Base-by-base conservation (phyloP, 2,113 vertebrate species). In the Corvus hawaiiensis region DNA sequence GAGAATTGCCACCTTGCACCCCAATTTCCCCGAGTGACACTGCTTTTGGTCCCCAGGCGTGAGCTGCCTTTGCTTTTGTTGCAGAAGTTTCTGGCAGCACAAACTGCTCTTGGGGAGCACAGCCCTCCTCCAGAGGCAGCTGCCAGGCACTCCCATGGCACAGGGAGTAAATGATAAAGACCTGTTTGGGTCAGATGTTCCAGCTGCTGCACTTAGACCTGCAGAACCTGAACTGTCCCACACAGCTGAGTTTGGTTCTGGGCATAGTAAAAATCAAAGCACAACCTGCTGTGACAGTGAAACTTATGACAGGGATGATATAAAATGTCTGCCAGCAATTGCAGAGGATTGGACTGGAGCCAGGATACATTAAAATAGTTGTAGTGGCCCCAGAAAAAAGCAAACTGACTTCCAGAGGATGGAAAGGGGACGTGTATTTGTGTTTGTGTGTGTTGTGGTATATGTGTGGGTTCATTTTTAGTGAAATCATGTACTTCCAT, bases 281-380 rank as follows among this genome's bases (percentile, higher is more conserved):
- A 51, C 52, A 81, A 71, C 77, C 1, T 56, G 3, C 59, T 48
- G 16, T 41, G 28, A 51, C 46, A 7, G 15, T 22, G 39, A 81
- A 92, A 90, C 79, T 92, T 92, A 20, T 18, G 48, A 76, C 68
- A 92, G 43, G 30, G 51, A 39, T 86, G 68, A 59, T 88, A 33
- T 67, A 92, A 95, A 93, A 94, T 93, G 94, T 72, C 83, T 95
- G 43, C 48, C 55, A 71, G 52, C 43, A 78, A n/a, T 73, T 63
- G 39, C 80, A 84, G 41, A 51, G 59, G 43, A 33, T 66, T 46
- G 62, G 41, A 22, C 75, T 71, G 43, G 27, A 86, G 64, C n/a
- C 72, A 92, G 75, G 27, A 55, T 55, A 43, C 43, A 22, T 90
- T 86, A 80, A 69, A 92, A 43, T 59, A 86, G 58, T 84, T 80